Conservation (phyloP, 2,797 vertebrate species). For the Uromys caudimaculatus region DNA sequence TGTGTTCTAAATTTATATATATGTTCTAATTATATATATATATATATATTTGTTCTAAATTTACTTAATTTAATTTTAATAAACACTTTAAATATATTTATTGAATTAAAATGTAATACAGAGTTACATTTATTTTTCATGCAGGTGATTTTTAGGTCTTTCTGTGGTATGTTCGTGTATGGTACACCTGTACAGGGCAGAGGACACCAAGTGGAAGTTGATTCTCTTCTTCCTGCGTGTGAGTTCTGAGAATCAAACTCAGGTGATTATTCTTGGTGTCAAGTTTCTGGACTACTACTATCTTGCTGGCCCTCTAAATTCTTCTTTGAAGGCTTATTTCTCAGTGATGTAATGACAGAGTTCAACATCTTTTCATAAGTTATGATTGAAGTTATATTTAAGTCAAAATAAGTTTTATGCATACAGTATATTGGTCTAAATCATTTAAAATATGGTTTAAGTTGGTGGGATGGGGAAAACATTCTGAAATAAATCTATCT, state of each 20-base stretch:
- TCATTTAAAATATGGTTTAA: constrained; percentile 77
- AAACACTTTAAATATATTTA: background rate
- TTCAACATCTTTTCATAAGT: constrained; percentile 30
- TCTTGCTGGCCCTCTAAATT: background rate
- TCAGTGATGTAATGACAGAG: constrained; percentile 63
- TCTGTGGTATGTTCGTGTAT: too few relatives aligned
- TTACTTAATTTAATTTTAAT: background rate
- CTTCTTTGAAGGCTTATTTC: constrained; percentile 60
- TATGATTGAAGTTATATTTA: constrained; percentile 68
- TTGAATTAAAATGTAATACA: background rate
- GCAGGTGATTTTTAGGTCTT: background rate
- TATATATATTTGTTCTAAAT: background rate
- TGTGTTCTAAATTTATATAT: too few relatives aligned
- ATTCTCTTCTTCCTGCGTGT: too few relatives aligned
- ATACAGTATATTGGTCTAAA: constrained; percentile 64
- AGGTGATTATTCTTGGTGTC: background rate
- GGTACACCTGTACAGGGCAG: background rate
- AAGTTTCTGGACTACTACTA: too few relatives aligned
- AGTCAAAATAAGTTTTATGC: constrained; percentile 69
- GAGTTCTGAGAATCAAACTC: background rate
- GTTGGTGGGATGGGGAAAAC: constrained; percentile 66
- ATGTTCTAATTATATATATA: constrained; percentile 52
- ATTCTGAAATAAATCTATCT: constrained; percentile 68
- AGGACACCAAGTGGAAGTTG: rapidly evolving
- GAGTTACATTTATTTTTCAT: background rate